Base-by-base conservation (phyloP, 2,113 vertebrate species). In the Anarhynchus alexandrinus region DNA sequence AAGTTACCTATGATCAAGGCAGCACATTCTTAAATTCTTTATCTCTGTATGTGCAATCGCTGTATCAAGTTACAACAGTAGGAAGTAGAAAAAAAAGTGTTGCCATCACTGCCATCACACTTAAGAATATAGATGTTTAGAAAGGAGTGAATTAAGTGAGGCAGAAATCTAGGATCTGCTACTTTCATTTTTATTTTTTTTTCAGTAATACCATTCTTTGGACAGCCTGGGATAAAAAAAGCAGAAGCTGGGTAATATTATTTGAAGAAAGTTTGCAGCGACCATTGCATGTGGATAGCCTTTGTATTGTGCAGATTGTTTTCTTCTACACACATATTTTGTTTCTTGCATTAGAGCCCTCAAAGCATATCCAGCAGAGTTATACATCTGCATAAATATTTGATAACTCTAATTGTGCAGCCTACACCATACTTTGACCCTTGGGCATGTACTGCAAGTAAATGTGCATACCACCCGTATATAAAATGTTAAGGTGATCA, bases 331-430 rank as follows among this genome's bases (percentile, higher is more conserved):
- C n/a, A 19, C 6, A 1, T 18, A 1, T 70, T 94, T 94, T 92
- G 27, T 80, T 93, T 91, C 76, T 92, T 87, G 42, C 57, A 34
- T 19, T 57, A 57, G 40, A 73, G 27, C 40, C 43, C 80, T 95
- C 85, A 93, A 72, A 93, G 45, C 54, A 70, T 58, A 91, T 62
- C 76, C 69, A 93, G 52, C 70, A 89, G 57, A 88, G 61, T 67
- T 88, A 71, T 59, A 86, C 40, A 79, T 92, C 91, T 84, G 61
- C 90, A 97, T 94, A 88, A 96, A 96, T 95, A 96, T 97, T 97
- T 97, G 88, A 87, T 95, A 65, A 66, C 52, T 82, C 54, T 94
- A 65, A 90, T 69, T 94, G 86, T 71, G 78, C 74, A 82, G 65
- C 77, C 65, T 70, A 67, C 91, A 58, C 88, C 49, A n/a, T 83